phyloP scores from a whole-genome alignment of 2,113 vertebrate species.

The Corythaixoides concolor region DNA sequence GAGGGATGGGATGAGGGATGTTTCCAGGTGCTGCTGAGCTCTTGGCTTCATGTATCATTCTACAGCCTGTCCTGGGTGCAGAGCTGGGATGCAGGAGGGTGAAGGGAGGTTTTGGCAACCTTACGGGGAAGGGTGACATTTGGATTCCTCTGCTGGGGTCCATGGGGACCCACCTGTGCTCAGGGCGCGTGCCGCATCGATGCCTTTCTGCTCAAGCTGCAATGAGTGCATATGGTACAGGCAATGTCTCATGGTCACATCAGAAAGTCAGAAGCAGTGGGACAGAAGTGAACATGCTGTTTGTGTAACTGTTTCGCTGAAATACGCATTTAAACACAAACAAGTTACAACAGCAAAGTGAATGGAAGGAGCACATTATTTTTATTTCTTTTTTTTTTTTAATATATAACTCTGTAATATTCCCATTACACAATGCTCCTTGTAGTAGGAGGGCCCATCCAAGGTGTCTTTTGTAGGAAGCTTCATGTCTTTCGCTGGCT shows the following conservation, averaged over 20 bases:
- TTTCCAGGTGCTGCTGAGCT: not conserved
- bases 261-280: not conserved
- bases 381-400: too few relatives aligned
- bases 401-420: too few relatives aligned
- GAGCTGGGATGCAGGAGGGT: rapidly evolving
- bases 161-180: not conserved
- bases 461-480: not conserved
- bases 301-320: not conserved
- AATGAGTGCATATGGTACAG: rapidly evolving
- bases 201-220: not conserved
- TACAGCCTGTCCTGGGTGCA: not conserved
- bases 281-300: not conserved
- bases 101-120: not conserved
- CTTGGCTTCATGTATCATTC: not conserved
- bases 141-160: not conserved
- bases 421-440: rapidly evolving
- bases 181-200: rapidly evolving
- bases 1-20: not conserved
- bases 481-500: not conserved
- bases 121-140: rapidly evolving
- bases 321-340: not conserved
- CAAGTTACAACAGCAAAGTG: not conserved
- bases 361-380: not conserved
- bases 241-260: not conserved
- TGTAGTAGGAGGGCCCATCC: not conserved